A percentile compares a stretch with the other conserved stretches of the same genome.
Evolutionary conservation across 1,140 invertebrate species (phyloP).

Genomic region (Papilio machaon): DNA sequence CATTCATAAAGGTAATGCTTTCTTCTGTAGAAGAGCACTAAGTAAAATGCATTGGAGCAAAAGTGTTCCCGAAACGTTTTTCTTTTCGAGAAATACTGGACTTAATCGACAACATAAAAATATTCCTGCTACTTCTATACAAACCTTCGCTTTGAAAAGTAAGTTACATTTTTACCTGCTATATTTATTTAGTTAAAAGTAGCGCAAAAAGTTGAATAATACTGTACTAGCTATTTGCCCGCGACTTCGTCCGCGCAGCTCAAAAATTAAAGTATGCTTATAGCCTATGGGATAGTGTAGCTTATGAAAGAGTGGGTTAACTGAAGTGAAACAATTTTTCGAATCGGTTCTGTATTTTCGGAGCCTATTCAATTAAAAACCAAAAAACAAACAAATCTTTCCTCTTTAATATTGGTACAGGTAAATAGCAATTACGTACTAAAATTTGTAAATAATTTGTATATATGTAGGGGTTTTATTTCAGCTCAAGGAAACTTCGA

Average conservation of each 20-base stretch:
- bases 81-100: background rate
- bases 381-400: too few species aligned
- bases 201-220: too few species aligned
- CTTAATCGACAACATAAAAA: background rate
- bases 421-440: background rate
- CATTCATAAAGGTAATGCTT: background rate
- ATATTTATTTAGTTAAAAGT: background rate
- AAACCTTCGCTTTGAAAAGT: background rate
- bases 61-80: background rate
- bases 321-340: too few species aligned
- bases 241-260: too few species aligned
- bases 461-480: background rate
- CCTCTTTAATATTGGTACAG: too few species aligned
- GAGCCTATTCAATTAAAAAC: too few species aligned
- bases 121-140: background rate
- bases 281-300: too few species aligned
- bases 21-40: background rate
- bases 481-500: background rate
- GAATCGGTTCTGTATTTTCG: too few species aligned
- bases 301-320: too few species aligned
- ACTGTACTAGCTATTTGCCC: too few species aligned
- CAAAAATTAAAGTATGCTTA: too few species aligned
- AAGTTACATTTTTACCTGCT: background rate
- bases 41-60: background rate
- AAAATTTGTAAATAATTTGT: background rate